Base-by-base conservation (phyloP, 2,888 invertebrate species). In the Rhyacophila evoluta region DNA sequence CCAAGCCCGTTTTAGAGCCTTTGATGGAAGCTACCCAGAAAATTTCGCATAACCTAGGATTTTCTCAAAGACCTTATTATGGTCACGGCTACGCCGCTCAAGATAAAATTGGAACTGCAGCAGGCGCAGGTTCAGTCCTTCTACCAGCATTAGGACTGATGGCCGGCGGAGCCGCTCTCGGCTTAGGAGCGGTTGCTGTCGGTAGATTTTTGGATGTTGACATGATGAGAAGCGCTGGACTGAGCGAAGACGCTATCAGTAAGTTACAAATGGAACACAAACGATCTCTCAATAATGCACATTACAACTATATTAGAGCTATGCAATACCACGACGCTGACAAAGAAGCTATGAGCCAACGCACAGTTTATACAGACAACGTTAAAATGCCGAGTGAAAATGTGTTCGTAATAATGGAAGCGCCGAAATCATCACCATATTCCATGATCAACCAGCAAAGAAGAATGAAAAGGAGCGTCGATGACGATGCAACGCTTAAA, bases 91-190 rank as follows among this genome's bases (percentile, higher is more conserved):
- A 84, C 37, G 88, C 87, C 8, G 88, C 90, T 0, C 91, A 92
- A 84, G 93, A 94, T 80, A 94, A 94, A 85, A 89, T 94, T 6
- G 94, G 93, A 1, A 90, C 91, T 5, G 87, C 89, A 1, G 91
- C 92, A 0, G 89, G 89, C 1, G 86, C 89, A 0, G 90, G 91
- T 0, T 91, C 92, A 0, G 93, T 93, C 0, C 92, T 95, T 84
- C 86, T 95, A 1, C 95, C 95, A 15, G 95, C 95, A 0, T 87
- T 95, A 25, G 94, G 95, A 2, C 86, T 95, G 4, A 93, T 95
- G 84, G 95, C 95, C 8, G 95, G 95, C n/a, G 95, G 95, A 11
- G 95, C 95, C 0, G 95, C 95, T 1, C 86, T 95, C 27, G 94
- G 95, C 0, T 90, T 95, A n/a, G 95, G 95, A 3, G 95, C 95